phyloP scores from a whole-genome alignment of 1,140 invertebrate genomes.

The roundworm (Caenorhabditis elegans) region WBcel235 BX284605.5:1229001-1229500 shows the following conservation, averaged over 20 bases:
- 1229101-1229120: not conserved
- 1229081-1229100: too few species aligned
- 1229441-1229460: not conserved
- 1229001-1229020: constrained; percentile 25
- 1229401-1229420: constrained; percentile 28
- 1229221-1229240: too few species aligned
- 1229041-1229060: not conserved
- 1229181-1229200: not conserved
- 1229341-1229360: not conserved
- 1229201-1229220: not conserved
- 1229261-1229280: too few species aligned
- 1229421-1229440: not conserved
- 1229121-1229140: constrained; percentile 10
- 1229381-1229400: not conserved
- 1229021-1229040: not conserved
- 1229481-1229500: constrained; percentile 9
- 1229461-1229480: too few species aligned
- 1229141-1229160: not conserved
- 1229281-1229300: too few species aligned
- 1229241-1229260: too few species aligned
- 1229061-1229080: not conserved
- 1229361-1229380: constrained; percentile 25
- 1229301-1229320: too few species aligned
- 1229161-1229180: not conserved
- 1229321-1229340: too few species aligned